phyloP scores from a whole-genome alignment of 2,113 vertebrate species.

The Corvus moneduloides region DNA sequence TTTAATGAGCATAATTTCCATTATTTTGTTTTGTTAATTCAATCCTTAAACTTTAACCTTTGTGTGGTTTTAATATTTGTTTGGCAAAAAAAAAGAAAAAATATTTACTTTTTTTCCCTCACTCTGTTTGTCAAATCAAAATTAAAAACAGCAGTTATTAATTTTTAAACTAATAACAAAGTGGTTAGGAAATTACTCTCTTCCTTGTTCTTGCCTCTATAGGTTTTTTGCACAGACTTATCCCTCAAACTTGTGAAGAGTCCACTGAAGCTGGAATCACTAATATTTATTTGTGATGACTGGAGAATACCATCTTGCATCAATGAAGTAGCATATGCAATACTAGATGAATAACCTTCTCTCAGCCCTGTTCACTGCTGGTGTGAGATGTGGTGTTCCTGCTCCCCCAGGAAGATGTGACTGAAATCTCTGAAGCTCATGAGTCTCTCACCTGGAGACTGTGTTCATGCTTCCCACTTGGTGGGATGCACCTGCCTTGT shows the following conservation, averaged over 20 bases:
- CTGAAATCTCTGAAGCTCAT: not conserved
- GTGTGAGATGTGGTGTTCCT: not conserved
- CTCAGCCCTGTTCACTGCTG: not conserved
- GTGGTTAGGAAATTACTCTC: not conserved
- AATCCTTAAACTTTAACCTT: not conserved
- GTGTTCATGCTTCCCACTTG: rapidly evolving
- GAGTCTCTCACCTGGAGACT: not conserved
- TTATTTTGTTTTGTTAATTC: not conserved
- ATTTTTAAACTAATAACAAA: not conserved
- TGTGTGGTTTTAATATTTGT: not conserved
- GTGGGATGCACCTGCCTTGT: not conserved
- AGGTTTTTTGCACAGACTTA: not conserved
- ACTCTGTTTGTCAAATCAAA: not conserved
- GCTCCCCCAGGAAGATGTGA: not conserved
- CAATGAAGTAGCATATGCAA: not conserved
- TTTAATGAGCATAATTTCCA: not conserved
- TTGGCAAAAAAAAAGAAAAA: not conserved
- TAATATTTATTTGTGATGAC: not conserved
- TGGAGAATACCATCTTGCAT: not conserved
- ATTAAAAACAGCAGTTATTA: not conserved
- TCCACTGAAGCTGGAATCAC: not conserved
- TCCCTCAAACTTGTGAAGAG: not conserved
- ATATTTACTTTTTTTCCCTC: not conserved
- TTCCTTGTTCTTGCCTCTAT: not conserved
- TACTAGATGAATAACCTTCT: not conserved